A percentile compares a stretch with the other conserved stretches of the same genome.
Conservation (phyloP, 2,113 vertebrate species). For the Solea senegalensis region DNA sequence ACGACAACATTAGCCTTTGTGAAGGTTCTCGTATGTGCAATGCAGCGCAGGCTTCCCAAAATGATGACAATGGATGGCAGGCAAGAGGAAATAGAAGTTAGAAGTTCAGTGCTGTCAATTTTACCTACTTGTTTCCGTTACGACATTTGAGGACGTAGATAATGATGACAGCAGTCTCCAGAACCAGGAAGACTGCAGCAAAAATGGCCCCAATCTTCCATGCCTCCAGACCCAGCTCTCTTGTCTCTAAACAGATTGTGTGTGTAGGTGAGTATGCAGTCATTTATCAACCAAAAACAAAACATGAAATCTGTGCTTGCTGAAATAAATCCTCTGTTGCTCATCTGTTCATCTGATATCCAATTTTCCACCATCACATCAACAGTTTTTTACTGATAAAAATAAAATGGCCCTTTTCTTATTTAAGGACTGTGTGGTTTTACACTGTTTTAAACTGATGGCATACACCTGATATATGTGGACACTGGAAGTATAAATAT, state of each 20-base stretch:
- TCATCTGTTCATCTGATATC: too few relatives aligned
- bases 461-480: too few relatives aligned
- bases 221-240: constrained; percentile 61
- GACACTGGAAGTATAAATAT: background rate
- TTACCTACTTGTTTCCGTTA: constrained; percentile 70
- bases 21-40: constrained; percentile 27
- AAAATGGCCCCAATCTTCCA: constrained; percentile 81
- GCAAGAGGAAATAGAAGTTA: constrained; percentile 12
- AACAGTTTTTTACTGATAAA: too few relatives aligned
- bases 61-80: constrained; percentile 7
- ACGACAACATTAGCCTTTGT: constrained; percentile 22
- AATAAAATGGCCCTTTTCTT: too few relatives aligned
- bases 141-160: constrained; percentile 76
- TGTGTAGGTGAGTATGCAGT: background rate
- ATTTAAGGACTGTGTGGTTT: too few relatives aligned
- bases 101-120: background rate
- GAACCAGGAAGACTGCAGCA: constrained; percentile 71
- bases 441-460: too few relatives aligned
- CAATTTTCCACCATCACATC: too few relatives aligned
- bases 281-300: background rate
- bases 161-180: constrained; percentile 74
- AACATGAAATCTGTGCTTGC: too few relatives aligned
- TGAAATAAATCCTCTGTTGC: too few relatives aligned
- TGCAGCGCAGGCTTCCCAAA: constrained; percentile 16
- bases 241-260: constrained; percentile 48